Percentiles rank a stretch among this genome's conserved stretches.
These are phyloP conservation scores for Pseudolycoriella hygida DNA, from an alignment of 2,888 invertebrate genomes.

Conservation along the genomic window DNA sequence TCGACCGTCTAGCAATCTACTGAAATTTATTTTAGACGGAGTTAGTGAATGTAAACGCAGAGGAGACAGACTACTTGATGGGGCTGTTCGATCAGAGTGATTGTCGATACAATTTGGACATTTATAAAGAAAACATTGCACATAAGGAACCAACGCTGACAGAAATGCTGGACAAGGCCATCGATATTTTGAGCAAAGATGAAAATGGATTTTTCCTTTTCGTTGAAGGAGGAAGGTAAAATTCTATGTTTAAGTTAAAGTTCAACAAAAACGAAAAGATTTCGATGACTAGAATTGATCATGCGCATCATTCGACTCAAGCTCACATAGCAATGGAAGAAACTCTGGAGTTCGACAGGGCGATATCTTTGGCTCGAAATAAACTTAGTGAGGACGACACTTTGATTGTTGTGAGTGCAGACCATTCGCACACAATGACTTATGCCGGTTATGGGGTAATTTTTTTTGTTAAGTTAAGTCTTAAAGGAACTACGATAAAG, in stretches of 20 bases:
- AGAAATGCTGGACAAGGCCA: constrained; percentile 65
- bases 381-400: constrained; percentile 50
- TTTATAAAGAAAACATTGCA: constrained; percentile 20
- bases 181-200: constrained; percentile 45
- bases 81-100: constrained; percentile 50
- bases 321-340: constrained; percentile 25
- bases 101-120: constrained; percentile 51
- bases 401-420: constrained; percentile 61
- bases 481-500: no score
- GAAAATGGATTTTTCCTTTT: constrained; percentile 59
- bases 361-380: constrained; percentile 42
- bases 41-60: constrained; percentile 19
- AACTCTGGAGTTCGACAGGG: constrained; percentile 50
- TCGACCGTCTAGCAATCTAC: no score
- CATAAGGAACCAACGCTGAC: constrained; percentile 47
- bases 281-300: constrained; percentile 17
- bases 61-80: constrained; percentile 36
- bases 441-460: constrained; percentile 51
- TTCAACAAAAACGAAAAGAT: no score
- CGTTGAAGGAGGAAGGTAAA: constrained; percentile 43
- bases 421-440: constrained; percentile 63
- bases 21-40: not conserved
- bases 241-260: no score
- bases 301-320: constrained; percentile 22
- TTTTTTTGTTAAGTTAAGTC: no score